Percentiles rank a stretch among this genome's conserved stretches.
These are phyloP conservation scores for Drosophila novamexicana DNA, from an alignment of 1,140 invertebrate genomes.

Conservation along the genomic window DNA sequence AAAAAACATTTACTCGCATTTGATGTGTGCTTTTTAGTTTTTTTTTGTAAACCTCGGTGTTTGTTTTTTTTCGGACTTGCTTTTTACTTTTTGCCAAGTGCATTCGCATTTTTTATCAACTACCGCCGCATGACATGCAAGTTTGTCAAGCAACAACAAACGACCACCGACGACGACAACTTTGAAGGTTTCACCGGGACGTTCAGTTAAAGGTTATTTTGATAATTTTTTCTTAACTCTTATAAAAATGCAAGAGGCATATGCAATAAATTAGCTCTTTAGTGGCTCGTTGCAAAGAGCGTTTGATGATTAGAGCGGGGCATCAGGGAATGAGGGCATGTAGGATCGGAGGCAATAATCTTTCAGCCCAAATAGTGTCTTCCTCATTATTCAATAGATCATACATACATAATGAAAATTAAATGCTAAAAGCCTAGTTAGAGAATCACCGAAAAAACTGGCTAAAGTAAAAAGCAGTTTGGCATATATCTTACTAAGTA, in stretches of 20 bases:
- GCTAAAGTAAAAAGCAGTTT: too few species aligned
- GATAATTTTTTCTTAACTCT: not conserved
- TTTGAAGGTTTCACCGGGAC: constrained; percentile 1
- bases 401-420: too few species aligned
- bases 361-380: too few species aligned
- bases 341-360: too few species aligned
- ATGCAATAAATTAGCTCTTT: constrained; percentile 14
- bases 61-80: constrained; percentile 39
- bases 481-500: too few species aligned
- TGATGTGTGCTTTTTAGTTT: constrained; percentile 55
- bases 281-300: not conserved
- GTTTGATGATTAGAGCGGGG: not conserved
- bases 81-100: constrained; percentile 55
- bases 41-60: not conserved
- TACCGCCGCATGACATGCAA: constrained; percentile 47
- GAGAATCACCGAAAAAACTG: too few species aligned
- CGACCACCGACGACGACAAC: constrained; percentile 32
- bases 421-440: too few species aligned
- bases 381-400: too few species aligned
- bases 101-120: constrained; percentile 9
- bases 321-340: not conserved
- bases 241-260: not conserved
- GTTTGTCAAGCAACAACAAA: constrained; percentile 35
- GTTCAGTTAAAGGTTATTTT: constrained; percentile 11
- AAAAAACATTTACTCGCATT: constrained; percentile 83